phyloP scores from a whole-genome alignment of 2,797 vertebrate species.

The Propithecus deckenii region DNA sequence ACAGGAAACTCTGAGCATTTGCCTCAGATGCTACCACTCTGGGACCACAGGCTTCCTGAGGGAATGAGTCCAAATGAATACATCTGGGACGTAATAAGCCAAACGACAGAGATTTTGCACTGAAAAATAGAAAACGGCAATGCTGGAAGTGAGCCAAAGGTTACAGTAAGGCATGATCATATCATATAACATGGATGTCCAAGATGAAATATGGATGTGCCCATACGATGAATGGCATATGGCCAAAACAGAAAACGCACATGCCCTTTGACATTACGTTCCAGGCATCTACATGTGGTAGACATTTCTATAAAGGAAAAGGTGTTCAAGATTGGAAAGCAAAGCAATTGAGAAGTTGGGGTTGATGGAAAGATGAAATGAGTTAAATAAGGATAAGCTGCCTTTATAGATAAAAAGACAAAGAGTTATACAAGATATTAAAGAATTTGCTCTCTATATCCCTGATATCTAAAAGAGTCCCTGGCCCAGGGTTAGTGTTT shows the following conservation, averaged over 20 bases:
- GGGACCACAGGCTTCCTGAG: conserved; percentile 27
- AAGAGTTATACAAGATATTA: not conserved
- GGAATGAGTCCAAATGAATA: conserved; percentile 51
- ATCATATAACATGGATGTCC: conserved; percentile 8
- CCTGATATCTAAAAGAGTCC: not conserved
- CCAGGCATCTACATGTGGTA: conserved; percentile 22
- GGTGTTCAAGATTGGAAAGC: not conserved
- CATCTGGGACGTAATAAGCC: conserved; percentile 59
- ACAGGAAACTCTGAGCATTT: conserved; percentile 33
- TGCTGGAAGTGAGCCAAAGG: conserved; percentile 51
- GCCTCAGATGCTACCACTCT: conserved; percentile 30
- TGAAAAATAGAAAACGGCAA: conserved; percentile 58
- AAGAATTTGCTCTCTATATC: not conserved
- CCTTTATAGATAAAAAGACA: not conserved
- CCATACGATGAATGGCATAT: not conserved
- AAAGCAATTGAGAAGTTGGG: conserved; percentile 29
- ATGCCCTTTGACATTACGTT: conserved; percentile 43
- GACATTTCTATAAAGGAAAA: conserved; percentile 9
- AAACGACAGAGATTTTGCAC: conserved; percentile 31
- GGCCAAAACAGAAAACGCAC: conserved; percentile 39
- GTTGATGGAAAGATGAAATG: conserved; percentile 56
- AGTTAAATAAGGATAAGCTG: not conserved
- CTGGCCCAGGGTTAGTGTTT: not conserved
- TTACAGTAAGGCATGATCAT: not conserved
- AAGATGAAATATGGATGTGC: conserved; percentile 54